Evolutionary conservation across 2,888 invertebrate genomes (phyloP), one percentile per base, ranked within the genome.

Genomic region (Melipona beecheii): DNA sequence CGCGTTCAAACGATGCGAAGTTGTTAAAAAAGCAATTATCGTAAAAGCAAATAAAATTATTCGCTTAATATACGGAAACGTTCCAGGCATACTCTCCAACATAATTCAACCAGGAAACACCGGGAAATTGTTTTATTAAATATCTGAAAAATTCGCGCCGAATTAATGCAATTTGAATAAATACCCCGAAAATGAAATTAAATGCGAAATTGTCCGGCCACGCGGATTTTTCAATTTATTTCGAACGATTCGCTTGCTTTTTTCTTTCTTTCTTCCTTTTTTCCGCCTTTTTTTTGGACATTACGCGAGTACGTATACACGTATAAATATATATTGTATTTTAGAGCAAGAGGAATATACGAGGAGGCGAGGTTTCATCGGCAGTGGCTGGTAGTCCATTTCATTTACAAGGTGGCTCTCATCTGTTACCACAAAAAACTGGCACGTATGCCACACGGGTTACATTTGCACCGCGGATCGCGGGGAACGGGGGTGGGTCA

Each of bases 381-480:
- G 73, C 76, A 75, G 77, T 77, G 66, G 71, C 84, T 60, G 74
- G 80, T 58, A 80, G 73, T 78, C 75, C 85, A 81, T 84, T 77
- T 75, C 81, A 85, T 85, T 85, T 81, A 78, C 75, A 79, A 75
- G 71, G 79, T 84, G 78, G 68, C 74, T 84, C 83, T 87, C 80
- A 54, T 78, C 78, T 69, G 85, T 80, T 68, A 83, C 80, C 77
- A 64, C 79, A 77, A 81, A 88, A 83, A 86, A 85, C 85, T 79
- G 77, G 74, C 73, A 75, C 80, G 74, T 66, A 87, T 68, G 83
- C 83, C 79, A 80, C 75, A 80, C 69, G 82, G 74, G 73, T 78
- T 81, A 86, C 78, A 84, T 81, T 89, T 86, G 76, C 88, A 81
- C 68, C 73, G 66, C 70, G 79, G 78, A 82, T 84, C 80, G 71